Conservation (phyloP, 53 echinoderm and acorn worm species). For the Paracentrotus lividus region DNA sequence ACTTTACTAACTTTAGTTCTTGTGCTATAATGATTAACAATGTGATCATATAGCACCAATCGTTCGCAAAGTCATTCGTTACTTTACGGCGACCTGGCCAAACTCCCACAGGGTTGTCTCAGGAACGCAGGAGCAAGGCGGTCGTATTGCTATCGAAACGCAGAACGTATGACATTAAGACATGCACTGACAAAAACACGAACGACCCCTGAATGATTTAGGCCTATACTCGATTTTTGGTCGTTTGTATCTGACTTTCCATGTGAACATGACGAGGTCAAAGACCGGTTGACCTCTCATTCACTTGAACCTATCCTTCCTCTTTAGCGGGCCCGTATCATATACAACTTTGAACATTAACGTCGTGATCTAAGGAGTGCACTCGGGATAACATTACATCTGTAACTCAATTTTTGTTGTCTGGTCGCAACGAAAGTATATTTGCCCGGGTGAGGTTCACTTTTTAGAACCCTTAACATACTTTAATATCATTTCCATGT, state of each 20-base stretch:
- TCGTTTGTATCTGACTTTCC: no score
- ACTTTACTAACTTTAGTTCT: no score
- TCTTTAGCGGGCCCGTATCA: not conserved
- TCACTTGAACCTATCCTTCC: not conserved
- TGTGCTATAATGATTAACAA: no score
- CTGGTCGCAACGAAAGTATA: not conserved
- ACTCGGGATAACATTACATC: not conserved
- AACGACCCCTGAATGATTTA: no score
- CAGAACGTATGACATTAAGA: no score
- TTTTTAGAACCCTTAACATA: not conserved
- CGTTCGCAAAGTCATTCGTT: no score
- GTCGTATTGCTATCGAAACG: no score
- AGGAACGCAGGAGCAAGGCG: not conserved
- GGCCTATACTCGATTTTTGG: no score
- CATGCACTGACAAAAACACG: no score
- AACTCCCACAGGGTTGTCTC: no score
- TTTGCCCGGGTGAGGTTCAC: not conserved
- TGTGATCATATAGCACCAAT: no score
- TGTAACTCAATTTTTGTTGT: conserved; percentile 31
- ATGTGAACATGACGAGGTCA: not conserved
- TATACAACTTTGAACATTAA: conserved; percentile 41
- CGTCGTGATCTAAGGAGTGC: not conserved
- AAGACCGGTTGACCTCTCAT: not conserved
- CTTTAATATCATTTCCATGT: not conserved
- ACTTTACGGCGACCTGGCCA: no score